Evolutionary conservation across 1,140 invertebrate species (phyloP).

Genomic region (Lordiphosa collinella): DNA sequence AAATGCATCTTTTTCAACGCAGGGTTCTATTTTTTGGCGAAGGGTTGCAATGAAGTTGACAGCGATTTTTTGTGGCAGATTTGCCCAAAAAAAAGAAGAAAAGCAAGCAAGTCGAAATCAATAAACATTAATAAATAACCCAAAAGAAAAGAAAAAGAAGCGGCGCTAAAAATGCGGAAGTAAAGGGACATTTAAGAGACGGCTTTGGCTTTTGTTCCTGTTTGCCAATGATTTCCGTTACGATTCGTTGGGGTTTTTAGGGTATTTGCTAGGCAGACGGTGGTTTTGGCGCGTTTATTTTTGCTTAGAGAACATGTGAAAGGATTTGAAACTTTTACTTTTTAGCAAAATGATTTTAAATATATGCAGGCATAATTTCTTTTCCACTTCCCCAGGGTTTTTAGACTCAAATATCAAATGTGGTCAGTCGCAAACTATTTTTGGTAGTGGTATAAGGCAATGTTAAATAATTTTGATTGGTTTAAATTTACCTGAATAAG

Average conservation of each 20-base stretch:
- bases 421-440: too few relatives aligned
- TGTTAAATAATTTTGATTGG: too few relatives aligned
- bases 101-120: constrained; percentile 59
- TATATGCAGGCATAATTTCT: too few relatives aligned
- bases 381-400: too few relatives aligned
- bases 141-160: constrained; percentile 7
- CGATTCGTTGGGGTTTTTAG: constrained; percentile 33
- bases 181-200: constrained; percentile 49
- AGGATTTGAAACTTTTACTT: background rate
- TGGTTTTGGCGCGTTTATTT: too few relatives aligned
- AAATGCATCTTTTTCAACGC: constrained; percentile 56
- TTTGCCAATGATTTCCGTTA: constrained; percentile 55
- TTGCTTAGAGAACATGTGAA: background rate
- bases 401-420: too few relatives aligned
- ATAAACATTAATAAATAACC: constrained; percentile 74
- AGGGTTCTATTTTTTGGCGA: constrained; percentile 21
- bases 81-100: constrained; percentile 12
- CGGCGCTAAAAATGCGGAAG: constrained; percentile 64
- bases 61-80: constrained; percentile 64
- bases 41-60: constrained; percentile 57
- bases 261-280: background rate
- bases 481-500: too few relatives aligned
- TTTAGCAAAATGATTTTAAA: too few relatives aligned
- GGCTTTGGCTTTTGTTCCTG: constrained; percentile 32
- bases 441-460: too few relatives aligned